phyloP scores from a whole-genome alignment of 2,888 invertebrate genomes.

The Drosophila atroscutellata region DNA sequence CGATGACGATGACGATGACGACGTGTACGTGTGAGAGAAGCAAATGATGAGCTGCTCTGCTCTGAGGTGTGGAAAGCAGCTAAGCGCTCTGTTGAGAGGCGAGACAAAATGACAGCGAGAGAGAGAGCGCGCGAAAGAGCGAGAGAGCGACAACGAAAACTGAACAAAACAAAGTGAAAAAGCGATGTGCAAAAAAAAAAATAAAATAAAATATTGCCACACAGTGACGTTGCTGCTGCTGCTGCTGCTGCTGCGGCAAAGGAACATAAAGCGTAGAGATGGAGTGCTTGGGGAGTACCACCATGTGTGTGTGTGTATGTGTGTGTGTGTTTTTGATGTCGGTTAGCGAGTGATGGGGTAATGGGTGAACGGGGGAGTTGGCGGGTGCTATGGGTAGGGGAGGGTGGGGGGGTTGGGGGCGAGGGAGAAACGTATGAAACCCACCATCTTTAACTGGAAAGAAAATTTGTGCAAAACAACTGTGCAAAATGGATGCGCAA shows the following conservation, averaged over 20 bases:
- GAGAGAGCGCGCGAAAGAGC: not conserved
- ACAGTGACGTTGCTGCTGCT: conserved; percentile 40
- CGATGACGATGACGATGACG: not conserved
- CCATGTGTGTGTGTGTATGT: conserved; percentile 14
- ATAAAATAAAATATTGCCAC: conserved; percentile 32
- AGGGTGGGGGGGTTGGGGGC: too few species aligned
- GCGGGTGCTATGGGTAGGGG: too few species aligned
- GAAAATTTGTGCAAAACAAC: conserved; percentile 40
- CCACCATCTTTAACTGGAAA: conserved; percentile 51
- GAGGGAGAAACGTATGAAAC: not conserved
- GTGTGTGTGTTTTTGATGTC: conserved; percentile 18
- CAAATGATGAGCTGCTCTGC: conserved; percentile 26
- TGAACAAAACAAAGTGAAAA: conserved; percentile 57
- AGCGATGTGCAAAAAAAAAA: conserved; percentile 32
- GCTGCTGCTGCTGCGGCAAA: conserved; percentile 23
- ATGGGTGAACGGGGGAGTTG: not conserved
- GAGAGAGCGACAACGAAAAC: conserved; percentile 28
- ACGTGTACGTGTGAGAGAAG: conserved; percentile 21
- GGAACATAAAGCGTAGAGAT: conserved; percentile 27
- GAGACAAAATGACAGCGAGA: conserved; percentile 12
- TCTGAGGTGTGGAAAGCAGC: conserved; percentile 29
- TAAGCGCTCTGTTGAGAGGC: conserved; percentile 23
- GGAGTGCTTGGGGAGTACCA: conserved; percentile 4
- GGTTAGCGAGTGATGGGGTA: conserved; percentile 3
- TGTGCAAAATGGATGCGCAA: conserved; percentile 51